Evolutionary conservation across 2,888 invertebrate genomes (phyloP).

Genomic region (Napeogenes sylphis): DNA sequence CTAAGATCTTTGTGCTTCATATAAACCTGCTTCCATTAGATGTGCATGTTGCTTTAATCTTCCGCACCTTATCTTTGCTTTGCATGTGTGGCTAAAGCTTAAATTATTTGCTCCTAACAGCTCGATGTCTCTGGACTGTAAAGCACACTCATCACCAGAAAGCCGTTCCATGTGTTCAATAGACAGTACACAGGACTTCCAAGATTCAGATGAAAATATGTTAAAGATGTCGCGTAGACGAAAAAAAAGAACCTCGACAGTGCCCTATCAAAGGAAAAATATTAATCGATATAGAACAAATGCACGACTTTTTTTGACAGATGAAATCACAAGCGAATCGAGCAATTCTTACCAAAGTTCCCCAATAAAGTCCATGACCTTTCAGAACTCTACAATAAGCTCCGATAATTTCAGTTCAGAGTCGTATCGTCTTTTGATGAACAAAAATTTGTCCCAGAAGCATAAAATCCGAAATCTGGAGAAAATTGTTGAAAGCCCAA

Average conservation of each 20-base stretch:
- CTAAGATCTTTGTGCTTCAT: not conserved
- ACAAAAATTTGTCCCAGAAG: constrained; percentile 24
- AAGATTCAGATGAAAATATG: constrained; percentile 58
- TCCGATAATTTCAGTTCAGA: constrained; percentile 55
- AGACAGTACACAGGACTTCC: constrained; percentile 62
- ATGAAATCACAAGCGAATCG: constrained; percentile 46
- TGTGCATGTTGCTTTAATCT: constrained; percentile 30
- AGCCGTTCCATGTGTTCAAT: constrained; percentile 39
- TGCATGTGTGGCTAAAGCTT: constrained; percentile 28
- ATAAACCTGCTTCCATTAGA: constrained; percentile 66
- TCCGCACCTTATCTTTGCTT: constrained; percentile 33
- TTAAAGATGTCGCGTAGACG: constrained; percentile 37
- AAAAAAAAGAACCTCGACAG: constrained; percentile 42
- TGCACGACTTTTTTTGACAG: constrained; percentile 27
- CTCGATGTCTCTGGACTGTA: constrained; percentile 29
- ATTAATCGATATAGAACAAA: constrained; percentile 11
- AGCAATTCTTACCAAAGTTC: constrained; percentile 43
- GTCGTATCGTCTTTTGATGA: constrained; percentile 57
- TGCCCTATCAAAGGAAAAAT: constrained; percentile 12
- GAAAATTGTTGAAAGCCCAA: constrained; percentile 48
- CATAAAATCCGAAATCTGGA: constrained; percentile 38
- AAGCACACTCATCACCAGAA: constrained; percentile 39
- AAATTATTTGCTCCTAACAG: constrained; percentile 44
- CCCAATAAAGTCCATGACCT: constrained; percentile 31
- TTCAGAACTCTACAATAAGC: constrained; percentile 43